Evolutionary conservation across 2,113 vertebrate species (phyloP).

Genomic region (Cochlearius cochlearius): DNA sequence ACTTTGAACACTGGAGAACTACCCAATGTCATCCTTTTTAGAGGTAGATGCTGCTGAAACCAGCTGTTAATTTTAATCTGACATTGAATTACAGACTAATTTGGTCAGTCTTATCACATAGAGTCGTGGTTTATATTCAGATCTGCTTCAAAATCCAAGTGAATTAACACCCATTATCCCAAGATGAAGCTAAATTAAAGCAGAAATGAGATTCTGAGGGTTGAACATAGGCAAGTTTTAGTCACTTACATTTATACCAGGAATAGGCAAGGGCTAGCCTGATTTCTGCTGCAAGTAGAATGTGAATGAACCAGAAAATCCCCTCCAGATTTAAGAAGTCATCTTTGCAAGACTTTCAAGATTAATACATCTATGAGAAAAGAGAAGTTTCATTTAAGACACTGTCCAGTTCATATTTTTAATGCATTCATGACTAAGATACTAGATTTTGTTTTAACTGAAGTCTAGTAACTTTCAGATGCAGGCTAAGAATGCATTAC

Average conservation of each 20-base stretch:
- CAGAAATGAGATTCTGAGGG: background rate
- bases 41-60: background rate
- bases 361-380: background rate
- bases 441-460: background rate
- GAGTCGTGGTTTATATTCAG: background rate
- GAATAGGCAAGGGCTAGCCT: background rate
- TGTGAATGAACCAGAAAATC: background rate
- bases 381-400: background rate
- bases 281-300: background rate
- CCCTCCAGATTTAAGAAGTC: background rate
- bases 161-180: background rate
- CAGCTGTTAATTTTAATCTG: background rate
- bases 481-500: background rate
- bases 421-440: background rate
- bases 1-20: background rate
- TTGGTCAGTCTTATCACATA: background rate
- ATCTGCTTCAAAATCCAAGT: background rate
- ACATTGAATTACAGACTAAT: background rate
- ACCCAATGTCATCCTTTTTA: background rate
- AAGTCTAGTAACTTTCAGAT: background rate
- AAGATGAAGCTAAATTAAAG: background rate
- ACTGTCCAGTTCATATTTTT: background rate
- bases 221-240: background rate
- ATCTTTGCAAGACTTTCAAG: background rate
- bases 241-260: background rate